These are phyloP conservation scores for Drosophila paracracens DNA, from an alignment of 2,888 invertebrate genomes.

Conservation along the genomic window DNA sequence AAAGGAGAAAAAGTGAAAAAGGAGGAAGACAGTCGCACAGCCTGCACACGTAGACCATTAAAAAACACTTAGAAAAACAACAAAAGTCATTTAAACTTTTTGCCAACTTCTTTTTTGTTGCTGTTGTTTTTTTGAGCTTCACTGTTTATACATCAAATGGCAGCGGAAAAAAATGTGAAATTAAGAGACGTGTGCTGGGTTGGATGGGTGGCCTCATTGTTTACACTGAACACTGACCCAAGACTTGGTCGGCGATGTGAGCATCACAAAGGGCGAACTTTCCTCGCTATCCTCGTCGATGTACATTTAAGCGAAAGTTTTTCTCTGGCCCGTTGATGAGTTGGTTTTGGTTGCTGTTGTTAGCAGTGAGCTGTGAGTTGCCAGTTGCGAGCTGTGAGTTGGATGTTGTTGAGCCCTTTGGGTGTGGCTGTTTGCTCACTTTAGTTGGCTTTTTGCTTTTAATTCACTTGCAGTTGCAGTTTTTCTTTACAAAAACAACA, in stretches of 20 bases:
- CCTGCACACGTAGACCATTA: slow-evolving; percentile 76
- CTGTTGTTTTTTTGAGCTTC: slow-evolving; percentile 26
- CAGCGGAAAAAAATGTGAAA: slow-evolving; percentile 64
- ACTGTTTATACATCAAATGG: slow-evolving; percentile 49
- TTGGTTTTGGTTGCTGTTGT: slow-evolving; percentile 32
- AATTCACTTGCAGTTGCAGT: slow-evolving; percentile 74
- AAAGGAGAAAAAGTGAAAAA: neutral
- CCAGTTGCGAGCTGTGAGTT: slow-evolving; percentile 1
- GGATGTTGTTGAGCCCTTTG: slow-evolving; percentile 25
- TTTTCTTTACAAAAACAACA: slow-evolving; percentile 48
- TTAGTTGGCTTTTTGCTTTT: slow-evolving; percentile 66
- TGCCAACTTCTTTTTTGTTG: slow-evolving; percentile 60
- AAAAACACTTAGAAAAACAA: slow-evolving; percentile 81
- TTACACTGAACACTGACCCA: slow-evolving; percentile 85
- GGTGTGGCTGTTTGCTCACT: slow-evolving; percentile 58
- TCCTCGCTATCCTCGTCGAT: slow-evolving; percentile 88
- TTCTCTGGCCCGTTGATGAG: slow-evolving; percentile 50
- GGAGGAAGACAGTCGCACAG: slow-evolving; percentile 30
- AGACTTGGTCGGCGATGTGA: slow-evolving; percentile 89
- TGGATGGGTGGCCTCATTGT: slow-evolving; percentile 62
- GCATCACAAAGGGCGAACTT: slow-evolving; percentile 88
- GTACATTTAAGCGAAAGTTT: slow-evolving; percentile 85
- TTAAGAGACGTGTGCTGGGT: slow-evolving; percentile 69
- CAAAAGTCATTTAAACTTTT: slow-evolving; percentile 81
- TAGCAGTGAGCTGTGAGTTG: slow-evolving; percentile 18